Conservation (phyloP, 2,113 vertebrate genomes). For the Rynchops niger region DNA sequence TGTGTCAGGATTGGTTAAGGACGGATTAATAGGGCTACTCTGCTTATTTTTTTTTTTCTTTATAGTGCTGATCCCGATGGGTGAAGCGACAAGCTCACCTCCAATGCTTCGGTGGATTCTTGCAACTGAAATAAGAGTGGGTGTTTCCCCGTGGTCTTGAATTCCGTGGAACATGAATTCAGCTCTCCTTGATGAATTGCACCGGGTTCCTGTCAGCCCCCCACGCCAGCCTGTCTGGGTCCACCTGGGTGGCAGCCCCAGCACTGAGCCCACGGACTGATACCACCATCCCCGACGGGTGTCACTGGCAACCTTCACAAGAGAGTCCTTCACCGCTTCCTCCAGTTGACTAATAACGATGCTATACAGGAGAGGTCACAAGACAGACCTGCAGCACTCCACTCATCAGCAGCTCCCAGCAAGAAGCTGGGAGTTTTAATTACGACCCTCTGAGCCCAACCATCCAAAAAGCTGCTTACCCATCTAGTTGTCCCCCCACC, state of each 20-base stretch:
- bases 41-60: neutral
- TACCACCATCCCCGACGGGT: neutral
- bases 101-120: neutral
- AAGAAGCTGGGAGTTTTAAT: neutral
- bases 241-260: neutral
- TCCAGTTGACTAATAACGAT: neutral
- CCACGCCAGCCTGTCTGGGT: rapidly evolving
- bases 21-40: neutral
- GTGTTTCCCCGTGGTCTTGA: neutral
- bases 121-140: neutral
- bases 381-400: neutral
- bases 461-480: neutral
- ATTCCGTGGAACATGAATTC: neutral
- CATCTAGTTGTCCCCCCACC: too few species aligned
- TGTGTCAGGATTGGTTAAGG: neutral
- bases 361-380: neutral
- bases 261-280: neutral
- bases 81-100: neutral
- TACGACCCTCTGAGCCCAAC: rapidly evolving
- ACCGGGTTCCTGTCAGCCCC: rapidly evolving
- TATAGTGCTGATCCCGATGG: neutral
- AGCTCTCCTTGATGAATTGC: neutral
- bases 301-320: neutral
- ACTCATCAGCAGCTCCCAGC: neutral
- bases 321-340: neutral